Evolutionary conservation across 1,140 invertebrate genomes (phyloP).

Genomic region (Drosophila teissieri): DNA sequence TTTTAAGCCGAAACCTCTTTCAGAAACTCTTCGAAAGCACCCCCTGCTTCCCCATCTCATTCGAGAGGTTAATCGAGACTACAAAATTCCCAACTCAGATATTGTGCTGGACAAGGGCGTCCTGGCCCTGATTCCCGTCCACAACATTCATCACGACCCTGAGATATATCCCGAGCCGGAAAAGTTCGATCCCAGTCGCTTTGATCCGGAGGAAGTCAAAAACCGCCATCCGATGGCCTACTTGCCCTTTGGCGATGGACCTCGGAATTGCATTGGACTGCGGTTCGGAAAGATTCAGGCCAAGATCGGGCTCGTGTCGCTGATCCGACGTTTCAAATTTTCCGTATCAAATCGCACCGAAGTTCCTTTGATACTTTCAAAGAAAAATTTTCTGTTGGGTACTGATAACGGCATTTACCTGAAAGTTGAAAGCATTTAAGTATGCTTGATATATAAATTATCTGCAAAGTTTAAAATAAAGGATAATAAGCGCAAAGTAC

Average conservation of each 20-base stretch:
- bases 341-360: slow-evolving; percentile 46
- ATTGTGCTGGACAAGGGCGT: slow-evolving; percentile 85
- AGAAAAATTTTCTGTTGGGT: slow-evolving; percentile 4
- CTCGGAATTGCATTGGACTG: slow-evolving; percentile 88
- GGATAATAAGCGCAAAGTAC: too few species aligned
- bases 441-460: too few species aligned
- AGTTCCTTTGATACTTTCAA: slow-evolving; percentile 36
- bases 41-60: slow-evolving; percentile 84
- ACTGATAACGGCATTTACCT: slow-evolving; percentile 33
- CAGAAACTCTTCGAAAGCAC: slow-evolving; percentile 85
- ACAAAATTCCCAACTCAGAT: slow-evolving; percentile 85
- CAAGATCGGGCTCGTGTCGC: slow-evolving; percentile 85
- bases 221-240: slow-evolving; percentile 86
- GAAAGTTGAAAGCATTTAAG: background rate
- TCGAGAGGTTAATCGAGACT: slow-evolving; percentile 85
- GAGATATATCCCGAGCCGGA: slow-evolving; percentile 86
- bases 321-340: slow-evolving; percentile 84
- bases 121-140: slow-evolving; percentile 86
- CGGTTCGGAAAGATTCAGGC: slow-evolving; percentile 85
- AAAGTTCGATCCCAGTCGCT: slow-evolving; percentile 87
- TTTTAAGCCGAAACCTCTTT: background rate
- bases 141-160: slow-evolving; percentile 87
- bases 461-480: too few species aligned
- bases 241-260: slow-evolving; percentile 83
- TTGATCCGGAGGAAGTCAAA: slow-evolving; percentile 84